Evolutionary conservation across 2,797 vertebrate genomes (phyloP).

Genomic region (Emydoidea blandingii): DNA sequence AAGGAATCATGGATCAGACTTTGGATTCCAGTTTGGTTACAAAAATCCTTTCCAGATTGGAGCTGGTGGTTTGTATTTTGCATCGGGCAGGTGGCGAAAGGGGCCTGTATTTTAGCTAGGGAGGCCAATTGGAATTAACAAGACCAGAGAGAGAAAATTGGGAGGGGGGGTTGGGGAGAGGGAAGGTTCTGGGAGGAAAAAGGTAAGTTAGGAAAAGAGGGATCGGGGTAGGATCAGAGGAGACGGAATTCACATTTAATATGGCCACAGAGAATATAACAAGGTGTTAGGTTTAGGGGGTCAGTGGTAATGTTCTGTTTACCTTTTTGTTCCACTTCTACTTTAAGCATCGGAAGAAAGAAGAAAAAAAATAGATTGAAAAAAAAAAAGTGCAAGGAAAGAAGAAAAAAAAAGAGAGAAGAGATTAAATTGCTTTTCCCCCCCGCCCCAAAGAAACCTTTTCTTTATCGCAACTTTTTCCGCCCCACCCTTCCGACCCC

Average conservation of each 20-base stretch:
- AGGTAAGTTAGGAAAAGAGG: slow-evolving; percentile 45
- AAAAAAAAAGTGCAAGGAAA: slow-evolving; percentile 96
- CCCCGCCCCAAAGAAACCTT: slow-evolving; percentile 73
- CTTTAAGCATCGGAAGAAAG: slow-evolving; percentile 98
- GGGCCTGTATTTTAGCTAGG: slow-evolving; percentile 27
- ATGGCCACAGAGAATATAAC: slow-evolving; percentile 83
- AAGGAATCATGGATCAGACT: slow-evolving; percentile 11
- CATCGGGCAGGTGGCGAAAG: neutral
- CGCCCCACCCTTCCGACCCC: slow-evolving; percentile 65
- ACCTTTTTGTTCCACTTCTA: slow-evolving; percentile 99
- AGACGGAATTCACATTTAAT: slow-evolving; percentile 89
- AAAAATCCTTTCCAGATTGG: neutral
- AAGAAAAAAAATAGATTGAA: slow-evolving; percentile 90
- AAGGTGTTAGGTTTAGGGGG: slow-evolving; percentile 75
- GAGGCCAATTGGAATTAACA: slow-evolving; percentile 50
- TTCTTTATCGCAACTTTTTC: slow-evolving; percentile 58
- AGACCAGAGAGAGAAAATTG: slow-evolving; percentile 56
- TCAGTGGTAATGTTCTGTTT: slow-evolving; percentile 87
- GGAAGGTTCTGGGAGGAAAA: slow-evolving; percentile 74
- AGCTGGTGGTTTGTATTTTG: neutral
- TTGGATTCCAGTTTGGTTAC: slow-evolving; percentile 1
- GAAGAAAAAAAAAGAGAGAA: slow-evolving; percentile 88
- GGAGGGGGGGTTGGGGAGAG: slow-evolving; percentile 58
- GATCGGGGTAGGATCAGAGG: slow-evolving; percentile 73
- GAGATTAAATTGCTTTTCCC: slow-evolving; percentile 95